A percentile compares a stretch with the other conserved stretches of the same genome.
These are phyloP conservation scores for Pemphigus obesinymphae DNA, from an alignment of 1,140 invertebrate species.

Conservation along the genomic window DNA sequence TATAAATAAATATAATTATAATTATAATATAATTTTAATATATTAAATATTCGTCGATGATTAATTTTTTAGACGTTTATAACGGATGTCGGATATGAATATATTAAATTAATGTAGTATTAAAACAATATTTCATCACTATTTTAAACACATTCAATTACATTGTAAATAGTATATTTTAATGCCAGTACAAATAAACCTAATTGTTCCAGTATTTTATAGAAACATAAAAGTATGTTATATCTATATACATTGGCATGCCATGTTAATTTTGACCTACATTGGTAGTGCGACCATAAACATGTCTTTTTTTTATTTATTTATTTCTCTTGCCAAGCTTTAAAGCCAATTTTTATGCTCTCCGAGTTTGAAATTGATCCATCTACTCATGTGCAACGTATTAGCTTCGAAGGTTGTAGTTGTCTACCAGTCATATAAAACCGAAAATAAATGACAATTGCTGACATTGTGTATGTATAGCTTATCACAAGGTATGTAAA, in stretches of 20 bases:
- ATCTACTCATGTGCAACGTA: neutral
- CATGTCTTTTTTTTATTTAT: constrained; percentile 1
- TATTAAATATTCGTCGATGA: no score
- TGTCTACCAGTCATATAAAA: neutral
- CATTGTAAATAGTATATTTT: neutral
- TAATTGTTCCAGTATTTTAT: constrained; percentile 17
- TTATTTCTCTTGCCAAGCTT: constrained; percentile 7
- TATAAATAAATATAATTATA: no score
- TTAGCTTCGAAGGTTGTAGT: neutral
- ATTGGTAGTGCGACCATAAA: neutral
- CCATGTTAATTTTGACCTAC: constrained; percentile 9
- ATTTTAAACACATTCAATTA: no score
- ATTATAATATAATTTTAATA: no score
- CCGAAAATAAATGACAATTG: neutral
- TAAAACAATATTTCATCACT: no score
- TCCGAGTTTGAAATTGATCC: constrained; percentile 16
- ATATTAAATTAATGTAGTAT: no score
- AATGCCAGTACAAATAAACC: neutral
- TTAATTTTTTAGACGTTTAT: no score
- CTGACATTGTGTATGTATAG: no score
- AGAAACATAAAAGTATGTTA: neutral
- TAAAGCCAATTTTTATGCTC: constrained; percentile 22
- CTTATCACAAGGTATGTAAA: no score
- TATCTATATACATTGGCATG: neutral
- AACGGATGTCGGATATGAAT: no score